Percentiles rank a stretch among this genome's conserved stretches.
Conservation (phyloP, 1,140 invertebrate genomes). For the silkworm (Bombyx mori) region DNA sequence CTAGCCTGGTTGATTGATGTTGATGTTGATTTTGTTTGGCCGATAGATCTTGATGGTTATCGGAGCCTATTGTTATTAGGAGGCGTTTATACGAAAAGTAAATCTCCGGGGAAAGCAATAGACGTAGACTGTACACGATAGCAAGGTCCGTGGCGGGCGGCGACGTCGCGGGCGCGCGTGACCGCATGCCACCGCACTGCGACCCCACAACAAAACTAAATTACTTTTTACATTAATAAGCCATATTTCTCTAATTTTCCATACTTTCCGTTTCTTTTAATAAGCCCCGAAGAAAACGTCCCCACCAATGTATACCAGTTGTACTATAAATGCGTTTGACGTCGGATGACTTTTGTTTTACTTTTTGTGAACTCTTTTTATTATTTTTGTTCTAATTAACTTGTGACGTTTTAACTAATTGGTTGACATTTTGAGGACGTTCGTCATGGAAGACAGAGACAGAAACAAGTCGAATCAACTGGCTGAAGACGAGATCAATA, state of each 20-base stretch:
- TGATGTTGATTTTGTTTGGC: too few species aligned
- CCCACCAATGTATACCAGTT: slow-evolving; percentile 60
- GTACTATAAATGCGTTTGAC: slow-evolving; percentile 56
- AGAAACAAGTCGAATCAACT: slow-evolving; percentile 30
- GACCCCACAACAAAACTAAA: slow-evolving; percentile 49
- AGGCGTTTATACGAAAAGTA: too few species aligned
- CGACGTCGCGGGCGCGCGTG: slow-evolving; percentile 30
- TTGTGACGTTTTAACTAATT: slow-evolving; percentile 9
- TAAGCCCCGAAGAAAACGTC: slow-evolving; percentile 51
- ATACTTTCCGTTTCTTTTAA: slow-evolving; percentile 66
- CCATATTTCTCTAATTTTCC: slow-evolving; percentile 65
- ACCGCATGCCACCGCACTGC: slow-evolving; percentile 25
- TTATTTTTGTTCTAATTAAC: slow-evolving; percentile 19
- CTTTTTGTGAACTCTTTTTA: slow-evolving; percentile 17
- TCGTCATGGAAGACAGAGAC: slow-evolving; percentile 29
- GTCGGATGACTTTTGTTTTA: slow-evolving; percentile 41
- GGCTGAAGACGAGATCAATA: slow-evolving; percentile 55
- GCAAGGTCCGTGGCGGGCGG: slow-evolving; percentile 21
- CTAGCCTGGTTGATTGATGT: too few species aligned
- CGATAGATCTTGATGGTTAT: too few species aligned
- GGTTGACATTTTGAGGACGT: slow-evolving; percentile 3
- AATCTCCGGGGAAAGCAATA: too few species aligned
- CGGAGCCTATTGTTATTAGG: too few species aligned
- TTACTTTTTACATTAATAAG: slow-evolving; percentile 68
- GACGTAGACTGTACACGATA: neutral